Conservation (phyloP, 1,140 invertebrate species). For the Aplysia californica region DNA sequence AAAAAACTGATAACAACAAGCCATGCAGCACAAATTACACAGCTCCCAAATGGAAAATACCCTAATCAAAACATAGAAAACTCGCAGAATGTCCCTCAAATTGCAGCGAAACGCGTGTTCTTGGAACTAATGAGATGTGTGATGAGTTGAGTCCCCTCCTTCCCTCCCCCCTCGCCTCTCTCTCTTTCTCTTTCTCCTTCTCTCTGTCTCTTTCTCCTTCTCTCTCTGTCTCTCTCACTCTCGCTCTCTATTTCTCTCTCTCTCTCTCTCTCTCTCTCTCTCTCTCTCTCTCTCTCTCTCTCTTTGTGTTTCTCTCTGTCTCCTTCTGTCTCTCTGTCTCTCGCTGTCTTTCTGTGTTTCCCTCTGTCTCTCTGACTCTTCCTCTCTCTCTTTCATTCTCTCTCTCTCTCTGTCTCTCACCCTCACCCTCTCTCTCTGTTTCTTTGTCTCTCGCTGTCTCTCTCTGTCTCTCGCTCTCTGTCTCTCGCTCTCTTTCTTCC, state of each 20-base stretch:
- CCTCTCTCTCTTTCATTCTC: background rate
- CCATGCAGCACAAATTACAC: too few relatives aligned
- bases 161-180: background rate
- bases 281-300: slow-evolving; percentile 19
- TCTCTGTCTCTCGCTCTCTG: slow-evolving; percentile 14
- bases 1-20: too few relatives aligned
- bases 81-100: too few relatives aligned
- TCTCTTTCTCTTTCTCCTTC: slow-evolving; percentile 12
- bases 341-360: slow-evolving; percentile 3
- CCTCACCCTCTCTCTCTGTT: slow-evolving; percentile 22
- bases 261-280: slow-evolving; percentile 1
- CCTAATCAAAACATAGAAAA: too few relatives aligned
- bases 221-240: slow-evolving; percentile 2
- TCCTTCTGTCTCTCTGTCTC: slow-evolving; percentile 6
- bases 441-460: slow-evolving; percentile 24
- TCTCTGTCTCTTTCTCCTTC: slow-evolving; percentile 16
- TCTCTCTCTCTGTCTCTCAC: background rate
- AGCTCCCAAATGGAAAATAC: too few relatives aligned
- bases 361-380: background rate
- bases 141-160: background rate
- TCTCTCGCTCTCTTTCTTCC: slow-evolving; percentile 3
- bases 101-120: too few relatives aligned
- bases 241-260: background rate
- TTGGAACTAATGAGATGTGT: too few relatives aligned
- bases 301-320: slow-evolving; percentile 10